Base-by-base conservation (phyloP, 2,888 invertebrate genomes). In the Achlya flavicornis region DNA sequence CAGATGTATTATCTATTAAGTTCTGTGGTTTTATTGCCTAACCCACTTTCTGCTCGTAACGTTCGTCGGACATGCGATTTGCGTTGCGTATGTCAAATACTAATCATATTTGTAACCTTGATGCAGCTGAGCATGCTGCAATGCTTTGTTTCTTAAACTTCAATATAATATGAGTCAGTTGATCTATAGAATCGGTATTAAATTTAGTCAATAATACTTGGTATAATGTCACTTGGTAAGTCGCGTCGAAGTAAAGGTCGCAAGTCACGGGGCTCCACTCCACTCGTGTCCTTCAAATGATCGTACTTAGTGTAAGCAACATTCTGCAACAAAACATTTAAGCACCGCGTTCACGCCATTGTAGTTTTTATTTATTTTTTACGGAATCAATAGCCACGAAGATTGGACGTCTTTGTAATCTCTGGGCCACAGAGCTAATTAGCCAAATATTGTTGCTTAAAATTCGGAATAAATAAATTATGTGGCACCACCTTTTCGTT, bases 1-100 rank as follows among this genome's bases (percentile, higher is more conserved):
- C 81, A 89, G 80, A 82, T 79, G 83, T 84, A 86, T 86, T 86
- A 82, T 76, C 77, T 78, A 82, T 73, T 76, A 69, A 14, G 63
- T n/a, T 63, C 41, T 64, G 70, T 73, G 63, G 78, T 74, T 65
- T 48, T 53, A 48, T 53, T 61, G 12, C 12, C 26, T 61, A 33
- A 32, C 61, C 32, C 32, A 61, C 41, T 61, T 46, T 48, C 35
- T n/a, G 68, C 33, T 48, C 35, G 19, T 67, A 67, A 66, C 63
- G 48, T 58, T 64, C 61, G 61, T 35, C 63, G 63, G 68, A 63
- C 72, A 69, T 68, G 67, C 67, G 63, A 70, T 63, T 59, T 38
- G 62, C 10, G 26, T 73, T 71, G 64, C 67, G 68, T 67, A 76
- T 74, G 68, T 48, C 71, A 57, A 61, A 68, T 69, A 64, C 57